Percentiles rank a stretch among this genome's conserved stretches.
These are phyloP conservation scores for Hemiscyllium ocellatum DNA, from an alignment of 2,113 vertebrate species.

Conservation along the genomic window DNA sequence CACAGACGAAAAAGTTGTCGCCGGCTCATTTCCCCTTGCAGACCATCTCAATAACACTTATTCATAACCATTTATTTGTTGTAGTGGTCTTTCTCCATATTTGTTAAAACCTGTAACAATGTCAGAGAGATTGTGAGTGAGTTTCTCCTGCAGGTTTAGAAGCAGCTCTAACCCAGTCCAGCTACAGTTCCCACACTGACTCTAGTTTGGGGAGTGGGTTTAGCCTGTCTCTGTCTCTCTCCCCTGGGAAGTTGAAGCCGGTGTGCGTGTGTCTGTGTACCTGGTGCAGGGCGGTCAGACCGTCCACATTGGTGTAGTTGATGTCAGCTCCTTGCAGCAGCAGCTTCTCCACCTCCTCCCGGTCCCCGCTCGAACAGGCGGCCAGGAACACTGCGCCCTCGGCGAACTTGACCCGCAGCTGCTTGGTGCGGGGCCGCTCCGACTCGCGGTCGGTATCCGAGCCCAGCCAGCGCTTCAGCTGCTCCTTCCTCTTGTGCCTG, in stretches of 20 bases:
- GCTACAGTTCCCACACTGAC: background rate
- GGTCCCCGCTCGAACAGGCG: conserved; percentile 71
- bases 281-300: conserved; percentile 71
- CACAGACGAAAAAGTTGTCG: background rate
- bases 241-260: too few species aligned
- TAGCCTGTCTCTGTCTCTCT: background rate
- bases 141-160: background rate
- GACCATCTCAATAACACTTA: background rate
- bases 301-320: conserved; percentile 72
- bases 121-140: background rate
- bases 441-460: conserved; percentile 63
- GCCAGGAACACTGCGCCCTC: conserved; percentile 76
- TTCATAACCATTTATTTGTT: background rate
- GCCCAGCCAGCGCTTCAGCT: conserved; percentile 65
- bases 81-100: background rate
- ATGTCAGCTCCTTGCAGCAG: conserved; percentile 68
- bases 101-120: background rate
- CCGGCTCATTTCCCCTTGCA: background rate
- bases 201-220: background rate
- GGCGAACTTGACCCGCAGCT: conserved; percentile 63
- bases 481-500: conserved; percentile 67
- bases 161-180: background rate
- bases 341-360: conserved; percentile 65
- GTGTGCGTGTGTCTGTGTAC: conserved; percentile 42
- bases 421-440: conserved; percentile 48